Conservation (phyloP, 2,888 invertebrate genomes). For the Idaea straminata region DNA sequence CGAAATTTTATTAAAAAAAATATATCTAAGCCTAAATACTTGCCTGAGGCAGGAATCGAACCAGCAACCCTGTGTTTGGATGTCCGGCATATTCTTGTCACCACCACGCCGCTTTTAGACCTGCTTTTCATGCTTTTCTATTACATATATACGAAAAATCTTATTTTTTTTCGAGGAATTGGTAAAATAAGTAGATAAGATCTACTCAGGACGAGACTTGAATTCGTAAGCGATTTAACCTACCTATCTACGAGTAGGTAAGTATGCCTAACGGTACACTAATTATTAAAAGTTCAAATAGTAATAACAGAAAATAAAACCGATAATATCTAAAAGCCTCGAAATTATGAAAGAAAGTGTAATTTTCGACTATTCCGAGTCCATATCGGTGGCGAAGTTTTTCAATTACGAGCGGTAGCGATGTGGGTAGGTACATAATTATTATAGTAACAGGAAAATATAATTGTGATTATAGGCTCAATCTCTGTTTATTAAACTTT, state of each 20-base stretch:
- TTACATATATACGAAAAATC: too few species aligned
- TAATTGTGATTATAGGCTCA: constrained; percentile 49
- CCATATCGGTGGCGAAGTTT: constrained; percentile 71
- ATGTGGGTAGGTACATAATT: constrained; percentile 42
- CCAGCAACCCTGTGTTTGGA: too few species aligned
- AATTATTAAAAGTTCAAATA: constrained; percentile 73
- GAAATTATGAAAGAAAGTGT: constrained; percentile 62
- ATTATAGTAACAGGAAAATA: constrained; percentile 42
- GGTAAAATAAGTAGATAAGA: too few species aligned
- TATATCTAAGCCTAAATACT: too few species aligned
- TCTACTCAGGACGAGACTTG: too few species aligned
- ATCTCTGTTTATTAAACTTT: constrained; percentile 25
- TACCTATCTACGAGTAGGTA: not conserved
- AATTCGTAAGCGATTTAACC: not conserved
- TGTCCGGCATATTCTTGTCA: too few species aligned
- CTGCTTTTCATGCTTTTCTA: too few species aligned
- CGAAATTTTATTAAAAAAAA: too few species aligned
- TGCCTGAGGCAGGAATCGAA: too few species aligned
- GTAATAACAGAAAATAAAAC: constrained; percentile 64
- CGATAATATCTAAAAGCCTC: constrained; percentile 62
- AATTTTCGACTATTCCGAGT: constrained; percentile 65
- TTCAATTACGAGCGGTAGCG: constrained; percentile 65
- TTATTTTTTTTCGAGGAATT: too few species aligned
- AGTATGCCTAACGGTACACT: constrained; percentile 20
- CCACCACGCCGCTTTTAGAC: too few species aligned